A percentile compares a stretch with the other conserved stretches of the same genome.
Evolutionary conservation across 2,113 vertebrate genomes (phyloP).

Genomic region (Chaetodon auriga): DNA sequence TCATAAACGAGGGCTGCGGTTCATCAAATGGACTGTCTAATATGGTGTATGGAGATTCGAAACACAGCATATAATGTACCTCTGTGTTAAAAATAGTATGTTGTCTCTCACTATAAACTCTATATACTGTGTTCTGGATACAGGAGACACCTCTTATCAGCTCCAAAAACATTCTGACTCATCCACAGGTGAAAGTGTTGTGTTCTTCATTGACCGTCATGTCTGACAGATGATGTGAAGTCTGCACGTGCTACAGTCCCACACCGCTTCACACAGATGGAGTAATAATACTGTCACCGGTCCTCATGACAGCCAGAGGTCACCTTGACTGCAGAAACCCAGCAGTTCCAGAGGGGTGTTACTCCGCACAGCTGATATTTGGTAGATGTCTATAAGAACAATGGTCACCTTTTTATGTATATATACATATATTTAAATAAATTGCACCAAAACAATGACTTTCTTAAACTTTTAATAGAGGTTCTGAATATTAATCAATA

Average conservation of each 20-base stretch:
- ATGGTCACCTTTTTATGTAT: background rate
- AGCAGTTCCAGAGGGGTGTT: background rate
- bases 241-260: conserved; percentile 47
- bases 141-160: background rate
- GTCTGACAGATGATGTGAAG: conserved; percentile 10
- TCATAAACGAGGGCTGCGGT: conserved; percentile 20
- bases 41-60: background rate
- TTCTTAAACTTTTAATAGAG: background rate
- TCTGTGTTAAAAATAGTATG: conserved; percentile 12
- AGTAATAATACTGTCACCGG: conserved; percentile 4
- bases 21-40: background rate
- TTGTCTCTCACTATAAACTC: background rate
- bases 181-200: background rate
- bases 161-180: background rate
- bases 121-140: background rate
- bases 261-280: conserved; percentile 11
- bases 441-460: too few relatives aligned
- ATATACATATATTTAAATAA: too few relatives aligned
- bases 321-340: conserved; percentile 16
- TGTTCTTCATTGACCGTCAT: background rate
- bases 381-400: background rate
- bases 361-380: background rate
- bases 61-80: background rate
- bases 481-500: background rate
- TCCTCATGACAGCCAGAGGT: conserved; percentile 46